phyloP scores from a whole-genome alignment of 1,140 invertebrate species.

The Bicyclus anynana region DNA sequence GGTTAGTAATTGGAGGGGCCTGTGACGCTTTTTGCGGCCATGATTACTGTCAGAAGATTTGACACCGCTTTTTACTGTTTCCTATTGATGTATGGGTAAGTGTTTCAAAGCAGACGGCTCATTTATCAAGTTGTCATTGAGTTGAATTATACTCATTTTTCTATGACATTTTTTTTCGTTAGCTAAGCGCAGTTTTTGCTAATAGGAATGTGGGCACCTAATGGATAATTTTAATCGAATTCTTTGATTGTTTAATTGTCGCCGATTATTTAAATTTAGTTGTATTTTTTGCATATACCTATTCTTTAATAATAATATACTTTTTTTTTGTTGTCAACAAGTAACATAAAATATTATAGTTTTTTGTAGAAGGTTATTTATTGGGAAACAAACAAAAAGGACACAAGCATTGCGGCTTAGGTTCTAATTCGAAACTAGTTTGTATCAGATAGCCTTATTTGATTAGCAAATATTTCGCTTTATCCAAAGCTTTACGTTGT shows the following conservation, averaged over 20 bases:
- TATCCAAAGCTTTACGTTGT: constrained; percentile 18
- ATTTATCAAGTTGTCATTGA: constrained; percentile 2
- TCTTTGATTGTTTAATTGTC: no score
- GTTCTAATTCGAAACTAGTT: constrained; percentile 23
- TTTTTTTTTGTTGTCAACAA: no score
- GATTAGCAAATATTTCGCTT: constrained; percentile 18
- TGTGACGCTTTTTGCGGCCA: constrained; percentile 57
- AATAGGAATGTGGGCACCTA: neutral
- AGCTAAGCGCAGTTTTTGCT: neutral
- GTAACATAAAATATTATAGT: no score
- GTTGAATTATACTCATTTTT: neutral
- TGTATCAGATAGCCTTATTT: constrained; percentile 17
- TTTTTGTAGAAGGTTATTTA: no score
- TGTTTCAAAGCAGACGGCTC: constrained; percentile 13
- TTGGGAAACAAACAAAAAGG: no score
- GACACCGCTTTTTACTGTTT: constrained; percentile 61
- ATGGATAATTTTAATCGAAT: neutral
- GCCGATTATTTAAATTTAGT: no score
- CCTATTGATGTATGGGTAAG: constrained; percentile 59
- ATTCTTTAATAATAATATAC: no score
- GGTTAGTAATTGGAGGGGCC: constrained; percentile 67
- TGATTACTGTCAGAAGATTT: constrained; percentile 63
- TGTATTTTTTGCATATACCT: no score
- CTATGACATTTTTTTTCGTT: neutral
- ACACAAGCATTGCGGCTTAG: neutral